Percentiles rank a stretch among this genome's conserved stretches.
phyloP scores from a whole-genome alignment of 2,797 vertebrate species.

The Synaphobranchus kaupii region DNA sequence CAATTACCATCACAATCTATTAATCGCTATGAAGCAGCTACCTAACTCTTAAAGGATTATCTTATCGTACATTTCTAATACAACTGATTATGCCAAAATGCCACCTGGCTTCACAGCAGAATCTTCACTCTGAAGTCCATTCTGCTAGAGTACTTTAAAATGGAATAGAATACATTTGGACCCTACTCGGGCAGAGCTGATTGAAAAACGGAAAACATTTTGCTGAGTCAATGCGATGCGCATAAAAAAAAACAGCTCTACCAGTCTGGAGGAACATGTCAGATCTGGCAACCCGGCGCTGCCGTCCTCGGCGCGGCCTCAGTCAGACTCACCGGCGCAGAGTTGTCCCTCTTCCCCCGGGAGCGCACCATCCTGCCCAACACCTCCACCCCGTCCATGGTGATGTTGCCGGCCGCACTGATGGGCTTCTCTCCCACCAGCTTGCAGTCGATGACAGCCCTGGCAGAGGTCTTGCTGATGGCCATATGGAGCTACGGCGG shows the following conservation, averaged over 20 bases:
- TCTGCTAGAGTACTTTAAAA: neutral
- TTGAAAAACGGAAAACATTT: neutral
- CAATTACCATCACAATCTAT: neutral
- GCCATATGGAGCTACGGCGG: conserved; percentile 84
- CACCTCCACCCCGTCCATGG: conserved; percentile 84
- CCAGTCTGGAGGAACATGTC: neutral
- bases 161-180: neutral
- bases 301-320: neutral
- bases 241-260: neutral
- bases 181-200: neutral
- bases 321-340: conserved; percentile 79
- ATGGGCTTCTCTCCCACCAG: conserved; percentile 82
- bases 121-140: neutral
- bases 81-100: neutral
- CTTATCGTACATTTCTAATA: neutral
- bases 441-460: conserved; percentile 89
- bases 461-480: conserved; percentile 85
- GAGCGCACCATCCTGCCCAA: conserved; percentile 92
- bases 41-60: neutral
- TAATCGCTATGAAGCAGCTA: neutral
- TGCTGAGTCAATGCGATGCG: neutral
- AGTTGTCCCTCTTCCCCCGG: conserved; percentile 82
- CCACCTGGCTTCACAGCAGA: neutral
- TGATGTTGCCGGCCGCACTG: conserved; percentile 88
- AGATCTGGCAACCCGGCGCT: neutral